Evolutionary conservation across 2,113 vertebrate genomes (phyloP).

Genomic region (Ictalurus punctatus): DNA sequence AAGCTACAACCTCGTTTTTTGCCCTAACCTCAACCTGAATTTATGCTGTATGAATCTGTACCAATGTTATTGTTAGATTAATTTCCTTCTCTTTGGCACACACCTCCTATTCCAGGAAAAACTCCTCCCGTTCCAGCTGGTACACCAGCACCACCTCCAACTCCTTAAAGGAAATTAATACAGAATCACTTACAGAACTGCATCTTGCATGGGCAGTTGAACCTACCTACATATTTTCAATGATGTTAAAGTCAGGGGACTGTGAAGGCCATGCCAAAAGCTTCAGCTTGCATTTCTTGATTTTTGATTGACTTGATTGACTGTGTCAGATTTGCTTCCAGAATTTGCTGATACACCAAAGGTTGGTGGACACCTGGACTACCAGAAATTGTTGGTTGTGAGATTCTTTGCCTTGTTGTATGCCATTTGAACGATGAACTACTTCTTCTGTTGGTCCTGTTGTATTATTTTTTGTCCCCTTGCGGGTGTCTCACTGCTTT

Average conservation of each 20-base stretch:
- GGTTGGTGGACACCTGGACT: too few species aligned
- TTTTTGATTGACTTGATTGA: too few species aligned
- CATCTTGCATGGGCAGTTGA: too few species aligned
- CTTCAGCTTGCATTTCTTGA: too few species aligned
- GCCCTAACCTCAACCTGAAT: neutral
- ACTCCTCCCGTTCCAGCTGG: slow-evolving; percentile 14
- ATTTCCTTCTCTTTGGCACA: neutral
- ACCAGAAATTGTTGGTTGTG: neutral
- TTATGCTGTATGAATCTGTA: neutral
- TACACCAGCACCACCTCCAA: slow-evolving; percentile 25
- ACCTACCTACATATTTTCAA: too few species aligned
- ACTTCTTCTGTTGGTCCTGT: neutral
- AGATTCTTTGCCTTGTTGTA: neutral
- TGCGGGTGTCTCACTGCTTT: too few species aligned
- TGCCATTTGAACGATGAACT: neutral
- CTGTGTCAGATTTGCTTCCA: too few species aligned
- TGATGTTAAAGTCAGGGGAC: too few species aligned
- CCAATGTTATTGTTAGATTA: neutral
- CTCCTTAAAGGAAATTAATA: neutral
- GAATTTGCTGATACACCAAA: too few species aligned
- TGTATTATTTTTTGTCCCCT: neutral
- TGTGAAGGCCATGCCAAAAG: too few species aligned
- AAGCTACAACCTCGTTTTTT: neutral
- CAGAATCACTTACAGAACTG: neutral
- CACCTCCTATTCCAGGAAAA: slow-evolving; percentile 26